Conservation (phyloP, 2,888 invertebrate species). For the Meganola albula region DNA sequence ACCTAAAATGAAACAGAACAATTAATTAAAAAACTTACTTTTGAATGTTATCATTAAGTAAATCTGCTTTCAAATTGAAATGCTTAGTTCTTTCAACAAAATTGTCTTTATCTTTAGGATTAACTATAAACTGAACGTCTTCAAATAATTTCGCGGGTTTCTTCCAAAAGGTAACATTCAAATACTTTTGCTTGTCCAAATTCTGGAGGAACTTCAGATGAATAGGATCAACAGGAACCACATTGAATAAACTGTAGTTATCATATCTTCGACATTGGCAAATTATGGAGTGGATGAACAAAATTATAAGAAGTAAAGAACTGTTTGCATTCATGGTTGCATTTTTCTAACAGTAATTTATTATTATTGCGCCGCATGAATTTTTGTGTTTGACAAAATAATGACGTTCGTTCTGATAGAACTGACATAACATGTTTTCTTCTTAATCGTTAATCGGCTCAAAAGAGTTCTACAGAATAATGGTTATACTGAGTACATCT, state of each 20-base stretch:
- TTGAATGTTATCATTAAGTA: conserved; percentile 39
- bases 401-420: background rate
- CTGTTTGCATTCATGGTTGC: conserved; percentile 38
- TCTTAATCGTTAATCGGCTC: too few relatives aligned
- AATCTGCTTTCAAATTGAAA: conserved; percentile 32
- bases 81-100: conserved; percentile 46
- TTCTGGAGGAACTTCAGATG: conserved; percentile 53
- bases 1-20: too few relatives aligned
- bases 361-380: background rate
- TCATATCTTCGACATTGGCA: conserved; percentile 39
- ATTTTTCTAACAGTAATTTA: background rate
- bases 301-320: conserved; percentile 32
- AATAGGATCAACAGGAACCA: conserved; percentile 31
- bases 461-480: too few relatives aligned
- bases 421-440: background rate
- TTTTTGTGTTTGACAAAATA: background rate
- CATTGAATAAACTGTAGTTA: conserved; percentile 38
- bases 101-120: conserved; percentile 32
- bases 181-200: conserved; percentile 41
- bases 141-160: conserved; percentile 42
- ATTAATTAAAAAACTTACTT: conserved; percentile 36
- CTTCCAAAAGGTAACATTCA: conserved; percentile 50
- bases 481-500: background rate
- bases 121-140: conserved; percentile 47
- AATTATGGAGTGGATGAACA: conserved; percentile 31